Evolutionary conservation across 2,888 invertebrate species (phyloP).

Genomic region (Rutpela maculata): DNA sequence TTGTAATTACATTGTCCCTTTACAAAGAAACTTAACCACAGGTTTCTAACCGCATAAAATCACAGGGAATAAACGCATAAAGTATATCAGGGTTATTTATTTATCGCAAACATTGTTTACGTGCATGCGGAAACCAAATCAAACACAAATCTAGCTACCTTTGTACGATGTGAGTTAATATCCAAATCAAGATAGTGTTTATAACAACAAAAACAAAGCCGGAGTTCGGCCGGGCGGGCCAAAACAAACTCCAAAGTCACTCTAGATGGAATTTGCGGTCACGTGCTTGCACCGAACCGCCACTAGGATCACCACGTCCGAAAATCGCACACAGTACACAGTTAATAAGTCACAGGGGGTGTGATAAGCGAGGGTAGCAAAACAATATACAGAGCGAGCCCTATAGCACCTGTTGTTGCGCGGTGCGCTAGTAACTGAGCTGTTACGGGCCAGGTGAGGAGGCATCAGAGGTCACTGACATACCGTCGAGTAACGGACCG

Average conservation of each 20-base stretch:
- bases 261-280: constrained; percentile 2
- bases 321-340: constrained; percentile 24
- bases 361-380: constrained; percentile 35
- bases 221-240: constrained; percentile 10
- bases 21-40: background rate
- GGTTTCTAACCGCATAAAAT: background rate
- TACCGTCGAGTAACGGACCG: constrained; percentile 71
- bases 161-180: constrained; percentile 17
- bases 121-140: background rate
- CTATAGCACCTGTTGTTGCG: constrained; percentile 72
- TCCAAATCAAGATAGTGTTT: constrained; percentile 34
- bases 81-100: background rate
- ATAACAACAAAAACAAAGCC: constrained; percentile 39
- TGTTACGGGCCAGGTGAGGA: constrained; percentile 71
- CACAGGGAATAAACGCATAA: background rate
- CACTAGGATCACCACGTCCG: constrained; percentile 20
- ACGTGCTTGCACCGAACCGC: constrained; percentile 30
- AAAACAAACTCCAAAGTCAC: constrained; percentile 29
- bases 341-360: constrained; percentile 36
- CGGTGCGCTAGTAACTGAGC: constrained; percentile 72
- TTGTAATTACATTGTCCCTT: background rate
- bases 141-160: constrained; percentile 29
- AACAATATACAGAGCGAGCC: constrained; percentile 52
- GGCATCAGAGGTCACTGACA: constrained; percentile 73
- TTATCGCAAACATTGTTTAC: background rate